These are phyloP conservation scores for Periplaneta americana DNA, from an alignment of 1,140 invertebrate species.

Conservation along the genomic window DNA sequence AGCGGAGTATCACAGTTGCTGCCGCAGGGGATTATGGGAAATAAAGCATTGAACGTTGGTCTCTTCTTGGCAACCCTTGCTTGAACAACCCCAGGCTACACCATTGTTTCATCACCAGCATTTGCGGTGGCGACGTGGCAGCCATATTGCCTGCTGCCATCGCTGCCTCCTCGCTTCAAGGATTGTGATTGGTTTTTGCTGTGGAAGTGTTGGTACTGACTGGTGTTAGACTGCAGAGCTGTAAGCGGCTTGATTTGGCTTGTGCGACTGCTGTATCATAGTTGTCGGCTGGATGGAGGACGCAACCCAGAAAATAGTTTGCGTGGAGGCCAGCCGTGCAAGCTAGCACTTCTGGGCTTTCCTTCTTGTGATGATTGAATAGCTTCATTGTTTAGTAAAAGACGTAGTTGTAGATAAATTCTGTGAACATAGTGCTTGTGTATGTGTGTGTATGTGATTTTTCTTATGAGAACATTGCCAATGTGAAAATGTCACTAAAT, in stretches of 20 bases:
- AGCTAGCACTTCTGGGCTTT: neutral
- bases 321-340: neutral
- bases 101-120: neutral
- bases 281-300: neutral
- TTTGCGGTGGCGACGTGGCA: slow-evolving; percentile 12
- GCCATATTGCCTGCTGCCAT: slow-evolving; percentile 14
- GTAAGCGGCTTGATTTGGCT: neutral
- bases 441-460: neutral
- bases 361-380: neutral
- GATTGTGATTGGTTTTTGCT: slow-evolving; percentile 4
- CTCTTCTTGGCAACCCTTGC: slow-evolving; percentile 18
- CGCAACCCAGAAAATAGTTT: slow-evolving; percentile 1
- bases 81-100: slow-evolving; percentile 4
- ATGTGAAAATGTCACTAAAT: neutral
- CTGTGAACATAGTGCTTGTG: neutral
- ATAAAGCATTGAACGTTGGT: slow-evolving; percentile 15
- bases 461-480: neutral
- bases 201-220: slow-evolving; percentile 8
- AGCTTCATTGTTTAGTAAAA: neutral
- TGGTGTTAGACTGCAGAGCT: neutral
- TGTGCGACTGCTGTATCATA: neutral
- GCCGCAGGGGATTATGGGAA: slow-evolving; percentile 17
- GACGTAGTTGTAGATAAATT: neutral
- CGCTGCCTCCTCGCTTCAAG: slow-evolving; percentile 8
- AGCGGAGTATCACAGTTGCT: neutral